Base-by-base conservation (phyloP, 1,140 invertebrate species). In the Melipona quadrifasciata region DNA sequence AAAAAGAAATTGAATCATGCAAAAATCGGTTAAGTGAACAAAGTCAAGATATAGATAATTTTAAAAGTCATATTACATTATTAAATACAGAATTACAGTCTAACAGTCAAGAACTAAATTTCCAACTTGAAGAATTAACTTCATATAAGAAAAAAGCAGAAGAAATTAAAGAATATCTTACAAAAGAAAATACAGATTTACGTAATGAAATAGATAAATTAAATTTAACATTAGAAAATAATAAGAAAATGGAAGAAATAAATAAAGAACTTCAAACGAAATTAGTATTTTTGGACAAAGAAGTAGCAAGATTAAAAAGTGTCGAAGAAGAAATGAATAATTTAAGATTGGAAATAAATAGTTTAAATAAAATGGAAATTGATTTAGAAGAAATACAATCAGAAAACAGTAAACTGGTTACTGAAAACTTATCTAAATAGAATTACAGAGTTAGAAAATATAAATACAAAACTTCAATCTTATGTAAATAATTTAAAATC, bases 101-200 rank as follows among this genome's bases (percentile, higher is more conserved):
- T 11, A 90, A 53, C 53, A 68, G n/a, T 65, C 5, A 53, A 6
- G 80, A 86, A 81, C 39, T 91, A 16, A 70, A 70, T 17, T 73
- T 47, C 39, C 76, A 89, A 71, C 89, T 86, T 34, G 82, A 91
- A 79, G 84, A 77, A 75, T 73, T 92, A 27, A 74, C 82, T 53
- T 78, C 88, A 34, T 85, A 76, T 12, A 81, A 92, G 70, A 91
- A 90, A 64, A 80, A 91, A 81, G 80, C 90, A 39, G 79, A 87
- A 31, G 87, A 91, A 34, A 88, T 86, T 61, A 91, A 88, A 53
- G 74, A 91, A 57, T 86, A 91, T 61, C 47, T 92, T 5, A 80
- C 85, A n/a, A 88, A 88, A 39, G 71, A 82, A 19, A 83, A 87
- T 73, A 16, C 24, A 12, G 77, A 70, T 24, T 84, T 91, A 67